A percentile compares a stretch with the other conserved stretches of the same genome.
These are phyloP conservation scores for Pycnomerus fuliginosus DNA, from an alignment of 2,888 invertebrate genomes.

Conservation along the genomic window DNA sequence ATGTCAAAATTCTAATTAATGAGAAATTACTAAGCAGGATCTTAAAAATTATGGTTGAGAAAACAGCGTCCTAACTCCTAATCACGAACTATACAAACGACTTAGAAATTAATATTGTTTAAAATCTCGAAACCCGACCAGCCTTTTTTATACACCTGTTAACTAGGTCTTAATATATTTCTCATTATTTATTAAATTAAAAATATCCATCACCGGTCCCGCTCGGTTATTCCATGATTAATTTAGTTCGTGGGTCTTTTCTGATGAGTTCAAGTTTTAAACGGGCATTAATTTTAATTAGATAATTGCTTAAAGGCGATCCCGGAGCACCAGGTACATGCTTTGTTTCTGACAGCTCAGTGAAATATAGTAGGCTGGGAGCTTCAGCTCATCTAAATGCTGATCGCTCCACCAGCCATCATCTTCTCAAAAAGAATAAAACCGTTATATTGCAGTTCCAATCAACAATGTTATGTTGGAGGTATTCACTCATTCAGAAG, in stretches of 20 bases:
- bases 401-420: conserved; percentile 24
- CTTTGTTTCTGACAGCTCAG: conserved; percentile 19
- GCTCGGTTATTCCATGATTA: conserved; percentile 52
- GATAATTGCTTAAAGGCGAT: conserved; percentile 53
- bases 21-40: no score
- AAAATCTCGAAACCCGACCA: conserved; percentile 29
- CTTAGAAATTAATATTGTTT: conserved; percentile 30
- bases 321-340: conserved; percentile 43
- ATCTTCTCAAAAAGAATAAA: no score
- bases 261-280: conserved; percentile 53
- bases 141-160: conserved; percentile 51
- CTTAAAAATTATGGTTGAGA: no score
- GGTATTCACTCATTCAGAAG: no score
- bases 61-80: background rate
- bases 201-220: conserved; percentile 51
- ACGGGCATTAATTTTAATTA: conserved; percentile 54
- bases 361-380: conserved; percentile 29
- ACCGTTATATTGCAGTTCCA: no score
- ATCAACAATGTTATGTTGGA: no score
- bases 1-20: no score
- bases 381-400: conserved; percentile 39
- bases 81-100: conserved; percentile 24
- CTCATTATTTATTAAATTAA: conserved; percentile 55
- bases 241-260: conserved; percentile 48
- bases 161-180: conserved; percentile 50